These are phyloP conservation scores for Gerris lacustris DNA, from an alignment of 2,888 invertebrate genomes.

Conservation along the genomic window DNA sequence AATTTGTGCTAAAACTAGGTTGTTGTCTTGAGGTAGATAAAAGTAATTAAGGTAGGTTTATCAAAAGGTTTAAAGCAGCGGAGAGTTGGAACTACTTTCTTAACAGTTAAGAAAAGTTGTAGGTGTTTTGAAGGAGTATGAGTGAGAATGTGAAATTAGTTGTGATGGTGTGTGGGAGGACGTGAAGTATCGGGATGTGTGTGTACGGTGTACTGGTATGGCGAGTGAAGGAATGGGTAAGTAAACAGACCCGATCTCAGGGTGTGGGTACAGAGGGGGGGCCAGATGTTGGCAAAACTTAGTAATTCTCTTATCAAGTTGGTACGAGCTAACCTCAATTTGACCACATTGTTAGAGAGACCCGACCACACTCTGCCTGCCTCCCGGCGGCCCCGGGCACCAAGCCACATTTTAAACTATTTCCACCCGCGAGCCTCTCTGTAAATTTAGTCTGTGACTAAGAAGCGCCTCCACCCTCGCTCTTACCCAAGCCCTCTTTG, in stretches of 20 bases:
- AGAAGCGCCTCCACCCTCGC: not conserved
- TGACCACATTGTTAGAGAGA: slow-evolving; percentile 5
- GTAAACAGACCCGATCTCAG: not conserved
- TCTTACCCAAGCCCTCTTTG: not conserved
- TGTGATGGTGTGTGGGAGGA: too few relatives aligned
- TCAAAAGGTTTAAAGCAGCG: too few relatives aligned
- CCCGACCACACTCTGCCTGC: not conserved
- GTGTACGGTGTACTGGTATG: too few relatives aligned
- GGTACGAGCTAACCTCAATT: slow-evolving; percentile 5
- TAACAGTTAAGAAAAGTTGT: too few relatives aligned
- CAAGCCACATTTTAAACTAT: slow-evolving; percentile 5
- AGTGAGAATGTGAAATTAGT: too few relatives aligned
- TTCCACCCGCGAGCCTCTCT: not conserved
- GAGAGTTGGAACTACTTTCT: too few relatives aligned
- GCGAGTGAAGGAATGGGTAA: not conserved
- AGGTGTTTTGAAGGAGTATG: too few relatives aligned
- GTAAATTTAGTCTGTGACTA: slow-evolving; percentile 5
- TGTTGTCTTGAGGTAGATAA: too few relatives aligned
- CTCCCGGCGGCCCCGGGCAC: not conserved
- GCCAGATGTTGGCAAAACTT: not conserved
- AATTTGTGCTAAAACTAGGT: too few relatives aligned
- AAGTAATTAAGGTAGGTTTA: too few relatives aligned
- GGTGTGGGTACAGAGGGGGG: not conserved
- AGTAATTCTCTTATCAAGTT: slow-evolving; percentile 5
- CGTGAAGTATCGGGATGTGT: too few relatives aligned